Percentiles rank a stretch among this genome's conserved stretches.
phyloP scores from a whole-genome alignment of 2,888 invertebrate species.

The Rhimphoctona megacephalus region DNA sequence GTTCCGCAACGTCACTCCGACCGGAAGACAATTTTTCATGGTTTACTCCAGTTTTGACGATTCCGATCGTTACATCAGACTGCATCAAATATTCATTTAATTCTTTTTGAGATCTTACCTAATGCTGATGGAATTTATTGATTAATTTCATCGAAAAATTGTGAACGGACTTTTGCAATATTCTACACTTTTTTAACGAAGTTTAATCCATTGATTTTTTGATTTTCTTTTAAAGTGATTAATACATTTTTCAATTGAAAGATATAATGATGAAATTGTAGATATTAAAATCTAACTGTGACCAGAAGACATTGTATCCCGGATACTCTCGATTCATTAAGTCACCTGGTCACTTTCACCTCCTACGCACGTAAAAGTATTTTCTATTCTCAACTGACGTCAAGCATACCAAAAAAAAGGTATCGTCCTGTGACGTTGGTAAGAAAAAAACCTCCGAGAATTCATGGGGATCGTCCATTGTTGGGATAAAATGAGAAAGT shows the following conservation, averaged over 20 bases:
- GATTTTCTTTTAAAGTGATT: not conserved
- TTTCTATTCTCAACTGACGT: constrained; percentile 70
- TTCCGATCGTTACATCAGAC: not conserved
- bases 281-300: not conserved
- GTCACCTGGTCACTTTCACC: constrained; percentile 80
- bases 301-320: not conserved
- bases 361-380: constrained; percentile 76
- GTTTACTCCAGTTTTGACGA: not conserved
- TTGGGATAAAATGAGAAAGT: constrained; percentile 49
- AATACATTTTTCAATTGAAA: not conserved
- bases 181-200: too few relatives aligned
- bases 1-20: not conserved
- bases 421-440: constrained; percentile 53
- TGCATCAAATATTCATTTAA: not conserved
- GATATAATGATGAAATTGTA: not conserved
- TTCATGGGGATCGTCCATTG: constrained; percentile 51
- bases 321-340: constrained; percentile 67
- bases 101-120: not conserved
- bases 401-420: constrained; percentile 26
- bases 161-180: too few relatives aligned
- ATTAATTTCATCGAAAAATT: not conserved
- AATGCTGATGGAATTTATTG: not conserved
- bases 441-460: constrained; percentile 49
- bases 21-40: constrained; percentile 24
- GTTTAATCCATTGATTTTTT: too few relatives aligned